Percentiles rank a stretch among this genome's conserved stretches.
Evolutionary conservation across 2,113 vertebrate genomes (phyloP).

Genomic region (Dicaeum eximium): DNA sequence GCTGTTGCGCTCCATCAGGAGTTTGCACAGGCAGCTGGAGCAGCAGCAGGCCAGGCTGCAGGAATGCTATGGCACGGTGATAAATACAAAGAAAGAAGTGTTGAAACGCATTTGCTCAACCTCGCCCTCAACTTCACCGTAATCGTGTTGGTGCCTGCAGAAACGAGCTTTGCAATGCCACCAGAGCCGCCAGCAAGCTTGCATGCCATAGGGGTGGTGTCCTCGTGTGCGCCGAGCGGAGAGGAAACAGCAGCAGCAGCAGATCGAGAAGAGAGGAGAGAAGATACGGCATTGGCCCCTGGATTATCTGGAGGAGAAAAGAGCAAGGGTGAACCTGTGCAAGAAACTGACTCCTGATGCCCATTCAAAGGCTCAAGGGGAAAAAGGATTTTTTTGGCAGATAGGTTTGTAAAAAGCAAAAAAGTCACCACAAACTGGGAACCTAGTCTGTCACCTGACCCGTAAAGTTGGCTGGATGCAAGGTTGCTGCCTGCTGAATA

Average conservation of each 20-base stretch:
- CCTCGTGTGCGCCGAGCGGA: accelerated
- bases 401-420: not conserved
- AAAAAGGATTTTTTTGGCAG: not conserved
- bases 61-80: not conserved
- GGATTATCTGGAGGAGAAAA: not conserved
- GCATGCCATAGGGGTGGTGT: not conserved
- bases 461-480: not conserved
- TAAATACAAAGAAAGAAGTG: slow-evolving; percentile 50
- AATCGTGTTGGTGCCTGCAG: slow-evolving; percentile 22
- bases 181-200: not conserved
- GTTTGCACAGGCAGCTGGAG: slow-evolving; percentile 49
- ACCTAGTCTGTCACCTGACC: not conserved
- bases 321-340: not conserved
- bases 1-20: slow-evolving; percentile 35
- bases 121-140: not conserved
- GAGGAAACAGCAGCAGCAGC: not conserved
- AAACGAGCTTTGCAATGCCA: not conserved
- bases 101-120: slow-evolving; percentile 12
- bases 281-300: not conserved
- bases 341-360: not conserved
- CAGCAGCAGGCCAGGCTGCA: slow-evolving; percentile 34
- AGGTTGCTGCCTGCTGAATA: not conserved
- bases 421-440: not conserved
- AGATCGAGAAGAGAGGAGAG: not conserved
- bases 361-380: not conserved